Percentiles rank a stretch among this genome's conserved stretches.
phyloP scores from a whole-genome alignment of 2,888 invertebrate genomes.

The Mesorhabditis sp. region DNA sequence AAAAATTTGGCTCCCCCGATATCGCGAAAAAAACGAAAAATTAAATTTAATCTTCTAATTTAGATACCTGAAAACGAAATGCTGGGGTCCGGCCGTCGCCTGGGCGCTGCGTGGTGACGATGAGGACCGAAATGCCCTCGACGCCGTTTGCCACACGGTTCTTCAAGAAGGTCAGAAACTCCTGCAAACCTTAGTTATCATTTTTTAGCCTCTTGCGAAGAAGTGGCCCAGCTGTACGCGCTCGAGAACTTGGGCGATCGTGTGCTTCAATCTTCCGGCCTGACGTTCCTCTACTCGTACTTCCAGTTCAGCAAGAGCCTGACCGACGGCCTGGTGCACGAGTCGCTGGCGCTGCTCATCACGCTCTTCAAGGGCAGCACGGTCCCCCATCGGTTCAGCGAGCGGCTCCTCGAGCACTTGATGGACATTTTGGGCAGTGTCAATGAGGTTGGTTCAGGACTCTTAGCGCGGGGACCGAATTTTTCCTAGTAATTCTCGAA shows the following conservation, averaged over 20 bases:
- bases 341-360: constrained; percentile 4
- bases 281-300: constrained; percentile 4
- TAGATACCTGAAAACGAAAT: not conserved
- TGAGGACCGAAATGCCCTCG: not conserved
- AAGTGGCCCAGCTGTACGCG: not conserved
- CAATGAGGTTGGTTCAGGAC: not conserved
- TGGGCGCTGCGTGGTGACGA: not conserved
- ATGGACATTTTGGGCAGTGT: constrained; percentile 2
- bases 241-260: not conserved
- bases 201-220: not conserved
- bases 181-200: not conserved
- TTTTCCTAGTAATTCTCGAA: too few species aligned
- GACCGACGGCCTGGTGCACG: not conserved
- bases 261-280: not conserved
- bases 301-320: not conserved
- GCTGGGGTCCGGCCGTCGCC: not conserved
- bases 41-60: not conserved
- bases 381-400: constrained; percentile 10
- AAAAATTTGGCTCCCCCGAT: too few species aligned
- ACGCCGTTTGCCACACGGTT: not conserved
- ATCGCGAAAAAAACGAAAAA: too few species aligned
- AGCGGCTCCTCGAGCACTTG: constrained; percentile 9
- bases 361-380: constrained; percentile 9
- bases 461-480: too few species aligned
- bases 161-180: not conserved